Evolutionary conservation across 2,888 invertebrate genomes (phyloP).

Genomic region (Tuta absoluta): DNA sequence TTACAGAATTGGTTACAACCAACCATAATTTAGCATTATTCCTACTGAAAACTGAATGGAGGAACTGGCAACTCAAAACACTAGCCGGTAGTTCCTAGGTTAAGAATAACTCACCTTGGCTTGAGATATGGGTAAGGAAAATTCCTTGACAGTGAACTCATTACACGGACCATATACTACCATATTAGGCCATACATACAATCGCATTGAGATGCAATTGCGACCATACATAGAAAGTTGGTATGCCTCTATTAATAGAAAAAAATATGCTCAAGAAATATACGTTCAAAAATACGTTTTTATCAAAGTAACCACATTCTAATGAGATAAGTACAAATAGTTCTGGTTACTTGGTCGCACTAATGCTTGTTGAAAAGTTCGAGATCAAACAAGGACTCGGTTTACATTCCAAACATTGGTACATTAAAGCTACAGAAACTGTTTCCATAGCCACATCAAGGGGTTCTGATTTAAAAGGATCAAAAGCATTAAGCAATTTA

Average conservation of each 20-base stretch:
- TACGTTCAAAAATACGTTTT: not conserved
- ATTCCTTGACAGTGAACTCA: conserved; percentile 12
- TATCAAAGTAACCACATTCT: conserved; percentile 17
- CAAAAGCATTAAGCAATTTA: not conserved
- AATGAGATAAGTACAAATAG: conserved; percentile 8
- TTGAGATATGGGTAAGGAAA: conserved; percentile 7
- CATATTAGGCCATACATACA: not conserved
- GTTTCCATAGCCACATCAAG: conserved; percentile 48
- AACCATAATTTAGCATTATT: conserved; percentile 66
- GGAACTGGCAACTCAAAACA: conserved; percentile 65
- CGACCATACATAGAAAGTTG: not conserved
- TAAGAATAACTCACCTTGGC: conserved; percentile 21
- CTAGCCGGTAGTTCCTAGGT: conserved; percentile 33
- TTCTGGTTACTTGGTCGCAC: conserved; percentile 10
- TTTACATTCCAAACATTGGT: conserved; percentile 43
- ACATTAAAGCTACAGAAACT: conserved; percentile 44
- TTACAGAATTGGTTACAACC: conserved; percentile 55
- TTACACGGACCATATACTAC: not conserved
- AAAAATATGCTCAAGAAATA: no score
- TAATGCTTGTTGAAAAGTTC: conserved; percentile 30
- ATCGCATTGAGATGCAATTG: not conserved
- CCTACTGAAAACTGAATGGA: conserved; percentile 60
- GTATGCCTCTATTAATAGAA: not conserved
- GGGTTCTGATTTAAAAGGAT: conserved; percentile 29
- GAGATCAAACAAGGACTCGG: conserved; percentile 46